Base-by-base conservation (phyloP, 2,888 invertebrate species). In the Amphipyra berbera region DNA sequence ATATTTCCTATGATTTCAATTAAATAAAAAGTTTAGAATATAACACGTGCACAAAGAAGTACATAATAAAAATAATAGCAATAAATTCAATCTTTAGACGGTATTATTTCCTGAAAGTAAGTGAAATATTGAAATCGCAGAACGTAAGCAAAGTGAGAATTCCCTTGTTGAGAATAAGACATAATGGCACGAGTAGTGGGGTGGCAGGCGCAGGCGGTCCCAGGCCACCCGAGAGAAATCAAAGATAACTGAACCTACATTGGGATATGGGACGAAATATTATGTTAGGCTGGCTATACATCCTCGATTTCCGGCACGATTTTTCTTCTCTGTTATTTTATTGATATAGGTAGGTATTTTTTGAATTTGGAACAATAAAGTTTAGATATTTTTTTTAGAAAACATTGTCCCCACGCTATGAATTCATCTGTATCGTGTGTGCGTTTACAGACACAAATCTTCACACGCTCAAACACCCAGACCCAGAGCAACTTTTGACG, bases 161-260 rank as follows among this genome's bases (percentile, higher is more conserved):
- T 75, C 58, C 48, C 50, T 4, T 55, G 33, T 14, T 55, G 65
- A 58, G 72, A 61, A 58, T 56, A 56, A 48, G 12, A 47, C 41
- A 58, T 52, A 71, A 53, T 58, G 45, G 50, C 15, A 38, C 49
- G 62, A 55, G 44, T 40, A 47, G 60, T 61, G 41, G 53, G 41
- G n/a, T 12, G 65, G 45, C 40, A 42, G 47, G 40, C 37, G 72
- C 45, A 54, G 37, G n/a, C 45, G 27, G 21, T 21, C 33, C 59
- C 65, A 21, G 44, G 21, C 38, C 37, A 41, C 42, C n/a, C 42
- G 71, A 50, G 53, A 76, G 60, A 61, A 73, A 71, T 76, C 76
- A 58, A 61, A 72, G 76, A 72, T 65, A 58, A 65, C 42, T 55
- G 48, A 45, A 44, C 45, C 47, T 40, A 63, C 40, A 40, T 40